phyloP scores from a whole-genome alignment of 92 coral and sea anemone species.

The Blastomussa wellsi region DNA sequence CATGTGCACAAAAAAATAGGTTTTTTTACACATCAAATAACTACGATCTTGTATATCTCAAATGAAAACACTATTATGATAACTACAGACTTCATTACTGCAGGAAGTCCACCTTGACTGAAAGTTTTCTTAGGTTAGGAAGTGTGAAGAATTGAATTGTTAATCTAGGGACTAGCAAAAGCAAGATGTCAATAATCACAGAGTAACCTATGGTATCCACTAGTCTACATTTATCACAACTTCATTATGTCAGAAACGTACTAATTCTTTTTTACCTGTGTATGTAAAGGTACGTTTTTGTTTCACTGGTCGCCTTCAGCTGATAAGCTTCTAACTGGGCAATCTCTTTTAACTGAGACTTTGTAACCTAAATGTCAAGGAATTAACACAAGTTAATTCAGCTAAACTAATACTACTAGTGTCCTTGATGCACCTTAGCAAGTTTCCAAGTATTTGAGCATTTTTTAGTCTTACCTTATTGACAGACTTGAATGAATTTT shows the following conservation, averaged over 20 bases:
- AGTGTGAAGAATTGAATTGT: too few species aligned
- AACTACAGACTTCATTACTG: too few species aligned
- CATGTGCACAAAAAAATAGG: too few species aligned
- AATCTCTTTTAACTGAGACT: slow-evolving; percentile 83
- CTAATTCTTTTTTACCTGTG: slow-evolving; percentile 70
- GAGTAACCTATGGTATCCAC: too few species aligned
- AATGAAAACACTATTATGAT: too few species aligned
- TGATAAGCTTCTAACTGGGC: slow-evolving; percentile 93
- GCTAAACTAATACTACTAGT: neutral
- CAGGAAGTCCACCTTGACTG: too few species aligned
- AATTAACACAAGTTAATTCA: neutral
- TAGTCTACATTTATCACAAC: too few species aligned
- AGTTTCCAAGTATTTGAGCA: neutral
- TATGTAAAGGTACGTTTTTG: slow-evolving; percentile 68
- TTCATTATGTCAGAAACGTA: neutral
- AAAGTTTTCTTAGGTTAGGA: too few species aligned
- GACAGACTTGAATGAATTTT: slow-evolving; percentile 73
- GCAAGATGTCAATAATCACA: too few species aligned
- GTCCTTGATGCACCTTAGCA: neutral
- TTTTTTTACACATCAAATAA: too few species aligned
- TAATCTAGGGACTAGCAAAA: too few species aligned
- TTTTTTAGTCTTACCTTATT: slow-evolving; percentile 62
- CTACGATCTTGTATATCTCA: too few species aligned
- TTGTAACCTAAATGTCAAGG: slow-evolving; percentile 48
- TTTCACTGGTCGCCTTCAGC: slow-evolving; percentile 63